Evolutionary conservation across 2,888 invertebrate genomes (phyloP).

Genomic region (Parapristionchus giblindavisi): DNA sequence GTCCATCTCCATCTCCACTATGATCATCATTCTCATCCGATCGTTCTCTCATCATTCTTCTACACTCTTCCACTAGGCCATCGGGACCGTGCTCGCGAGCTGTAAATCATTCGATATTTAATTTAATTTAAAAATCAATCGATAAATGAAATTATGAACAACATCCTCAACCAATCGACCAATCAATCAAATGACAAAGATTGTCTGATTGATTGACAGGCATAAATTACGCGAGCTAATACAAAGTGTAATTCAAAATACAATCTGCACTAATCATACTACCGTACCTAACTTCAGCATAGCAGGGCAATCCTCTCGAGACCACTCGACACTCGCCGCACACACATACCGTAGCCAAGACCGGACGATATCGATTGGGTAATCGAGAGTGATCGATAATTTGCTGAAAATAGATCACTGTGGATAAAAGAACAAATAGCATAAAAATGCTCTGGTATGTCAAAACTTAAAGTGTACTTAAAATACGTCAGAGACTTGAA

Average conservation of each 20-base stretch:
- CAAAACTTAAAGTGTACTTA: not conserved
- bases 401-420: not conserved
- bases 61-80: constrained; percentile 16
- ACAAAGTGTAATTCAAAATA: too few relatives aligned
- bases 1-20: constrained; percentile 24
- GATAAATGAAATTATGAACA: not conserved
- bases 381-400: constrained; percentile 4
- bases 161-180: not conserved
- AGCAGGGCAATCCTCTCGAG: constrained; percentile 14
- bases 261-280: not conserved
- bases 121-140: not conserved
- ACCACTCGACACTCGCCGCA: constrained; percentile 22
- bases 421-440: not conserved
- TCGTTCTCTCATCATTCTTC: not conserved
- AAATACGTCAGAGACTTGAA: not conserved
- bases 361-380: constrained; percentile 21
- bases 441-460: too few relatives aligned
- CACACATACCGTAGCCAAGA: constrained; percentile 32
- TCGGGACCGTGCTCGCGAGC: constrained; percentile 25
- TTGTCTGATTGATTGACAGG: too few relatives aligned
- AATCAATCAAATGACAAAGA: too few relatives aligned
- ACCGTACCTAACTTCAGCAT: constrained; percentile 31
- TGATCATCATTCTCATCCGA: not conserved
- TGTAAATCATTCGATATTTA: constrained; percentile 2
- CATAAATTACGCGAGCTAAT: too few relatives aligned